Percentiles rank a stretch among this genome's conserved stretches.
These are phyloP conservation scores for Panzeria rudis DNA, from an alignment of 2,888 invertebrate species.

Conservation along the genomic window DNA sequence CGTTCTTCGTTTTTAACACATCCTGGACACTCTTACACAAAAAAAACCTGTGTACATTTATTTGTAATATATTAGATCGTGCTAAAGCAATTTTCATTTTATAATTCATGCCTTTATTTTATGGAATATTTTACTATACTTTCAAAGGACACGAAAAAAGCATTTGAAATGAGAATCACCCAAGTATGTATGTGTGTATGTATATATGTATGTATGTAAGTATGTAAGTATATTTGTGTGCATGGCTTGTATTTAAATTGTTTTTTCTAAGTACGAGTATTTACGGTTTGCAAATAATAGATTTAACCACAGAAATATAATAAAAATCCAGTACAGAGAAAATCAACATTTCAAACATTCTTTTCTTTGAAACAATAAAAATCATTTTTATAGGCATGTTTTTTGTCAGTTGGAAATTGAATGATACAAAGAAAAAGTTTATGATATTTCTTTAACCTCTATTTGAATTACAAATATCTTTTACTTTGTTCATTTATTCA, in stretches of 20 bases:
- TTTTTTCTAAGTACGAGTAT: not conserved
- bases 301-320: slow-evolving; percentile 29
- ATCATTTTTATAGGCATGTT: not conserved
- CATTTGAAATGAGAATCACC: too few species aligned
- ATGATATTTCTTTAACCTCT: slow-evolving; percentile 19
- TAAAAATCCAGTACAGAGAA: not conserved
- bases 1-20: too few species aligned
- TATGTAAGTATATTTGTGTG: not conserved
- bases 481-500: slow-evolving; percentile 19
- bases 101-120: too few species aligned
- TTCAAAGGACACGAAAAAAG: too few species aligned
- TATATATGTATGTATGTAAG: not conserved
- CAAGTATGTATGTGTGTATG: not conserved
- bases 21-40: too few species aligned
- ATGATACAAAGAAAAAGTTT: slow-evolving; percentile 31
- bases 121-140: too few species aligned
- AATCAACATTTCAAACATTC: slow-evolving; percentile 19
- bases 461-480: slow-evolving; percentile 29
- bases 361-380: slow-evolving; percentile 4
- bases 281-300: slow-evolving; percentile 11
- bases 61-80: too few species aligned
- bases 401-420: slow-evolving; percentile 19
- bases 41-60: too few species aligned
- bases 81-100: too few species aligned
- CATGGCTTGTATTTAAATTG: not conserved